A percentile compares a stretch with the other conserved stretches of the same genome.
Evolutionary conservation across 2,113 vertebrate species (phyloP).

Genomic region (Pseudopodoces humilis): DNA sequence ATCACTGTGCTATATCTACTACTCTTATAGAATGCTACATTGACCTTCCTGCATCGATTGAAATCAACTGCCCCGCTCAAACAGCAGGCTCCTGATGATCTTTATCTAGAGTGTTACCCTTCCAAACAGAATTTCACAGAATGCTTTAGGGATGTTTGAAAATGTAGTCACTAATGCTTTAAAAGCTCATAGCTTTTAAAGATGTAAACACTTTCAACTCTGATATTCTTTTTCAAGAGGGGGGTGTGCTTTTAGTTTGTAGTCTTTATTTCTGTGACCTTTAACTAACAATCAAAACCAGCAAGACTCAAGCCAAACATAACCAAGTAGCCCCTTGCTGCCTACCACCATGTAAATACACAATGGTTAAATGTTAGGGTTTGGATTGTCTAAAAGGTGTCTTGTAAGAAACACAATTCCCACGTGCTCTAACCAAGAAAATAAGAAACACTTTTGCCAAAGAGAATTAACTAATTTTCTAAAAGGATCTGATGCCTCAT

Average conservation of each 20-base stretch:
- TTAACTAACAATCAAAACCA: not conserved
- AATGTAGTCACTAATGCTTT: not conserved
- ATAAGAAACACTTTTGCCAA: not conserved
- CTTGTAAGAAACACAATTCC: not conserved
- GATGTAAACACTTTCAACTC: not conserved
- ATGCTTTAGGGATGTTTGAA: not conserved
- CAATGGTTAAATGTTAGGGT: not conserved
- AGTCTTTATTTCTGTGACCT: not conserved
- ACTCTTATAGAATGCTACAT: not conserved
- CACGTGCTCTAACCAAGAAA: not conserved
- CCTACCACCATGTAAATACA: not conserved
- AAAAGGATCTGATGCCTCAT: not conserved
- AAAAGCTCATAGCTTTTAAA: not conserved
- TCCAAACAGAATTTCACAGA: not conserved
- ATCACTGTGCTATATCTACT: not conserved
- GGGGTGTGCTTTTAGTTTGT: not conserved
- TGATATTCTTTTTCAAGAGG: not conserved
- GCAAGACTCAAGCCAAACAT: not conserved
- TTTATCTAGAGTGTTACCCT: not conserved
- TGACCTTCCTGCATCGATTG: not conserved
- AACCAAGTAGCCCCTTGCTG: not conserved
- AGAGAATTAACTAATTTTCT: not conserved
- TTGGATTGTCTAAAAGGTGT: not conserved
- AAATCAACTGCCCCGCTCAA: not conserved
- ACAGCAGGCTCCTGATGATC: not conserved